These are phyloP conservation scores for Brachirus orientalis DNA, from an alignment of 2,113 vertebrate species.

Conservation along the genomic window DNA sequence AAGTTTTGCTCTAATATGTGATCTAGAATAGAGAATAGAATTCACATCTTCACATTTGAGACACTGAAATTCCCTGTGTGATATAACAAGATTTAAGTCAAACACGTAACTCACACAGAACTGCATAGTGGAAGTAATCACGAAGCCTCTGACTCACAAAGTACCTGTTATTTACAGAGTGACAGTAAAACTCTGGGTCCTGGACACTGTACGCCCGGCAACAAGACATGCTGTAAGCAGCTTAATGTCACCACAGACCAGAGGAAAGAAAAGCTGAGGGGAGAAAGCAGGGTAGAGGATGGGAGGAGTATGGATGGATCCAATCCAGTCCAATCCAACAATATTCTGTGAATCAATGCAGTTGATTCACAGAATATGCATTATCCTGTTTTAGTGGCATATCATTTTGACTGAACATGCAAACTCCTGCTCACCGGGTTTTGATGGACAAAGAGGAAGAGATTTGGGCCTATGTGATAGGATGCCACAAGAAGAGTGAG, in stretches of 20 bases:
- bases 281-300: slow-evolving; percentile 28
- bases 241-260: slow-evolving; percentile 75
- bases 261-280: slow-evolving; percentile 27
- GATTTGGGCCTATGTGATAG: slow-evolving; percentile 52
- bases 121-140: slow-evolving; percentile 26
- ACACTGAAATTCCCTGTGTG: slow-evolving; percentile 33
- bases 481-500: slow-evolving; percentile 40
- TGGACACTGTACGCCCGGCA: slow-evolving; percentile 63
- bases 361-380: no score
- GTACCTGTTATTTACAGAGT: slow-evolving; percentile 73
- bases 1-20: no score
- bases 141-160: slow-evolving; percentile 62
- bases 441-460: slow-evolving; percentile 23
- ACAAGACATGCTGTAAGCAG: slow-evolving; percentile 70
- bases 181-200: slow-evolving; percentile 72
- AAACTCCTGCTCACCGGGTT: no score
- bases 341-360: no score
- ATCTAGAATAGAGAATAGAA: neutral
- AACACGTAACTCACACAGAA: slow-evolving; percentile 27
- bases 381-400: no score
- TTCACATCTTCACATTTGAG: slow-evolving; percentile 23
- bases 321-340: no score
- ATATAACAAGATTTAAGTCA: slow-evolving; percentile 38
- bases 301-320: slow-evolving; percentile 41
- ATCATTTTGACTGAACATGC: no score